Conservation (phyloP, 2,113 vertebrate species). For the Syrmaticus mikado region DNA sequence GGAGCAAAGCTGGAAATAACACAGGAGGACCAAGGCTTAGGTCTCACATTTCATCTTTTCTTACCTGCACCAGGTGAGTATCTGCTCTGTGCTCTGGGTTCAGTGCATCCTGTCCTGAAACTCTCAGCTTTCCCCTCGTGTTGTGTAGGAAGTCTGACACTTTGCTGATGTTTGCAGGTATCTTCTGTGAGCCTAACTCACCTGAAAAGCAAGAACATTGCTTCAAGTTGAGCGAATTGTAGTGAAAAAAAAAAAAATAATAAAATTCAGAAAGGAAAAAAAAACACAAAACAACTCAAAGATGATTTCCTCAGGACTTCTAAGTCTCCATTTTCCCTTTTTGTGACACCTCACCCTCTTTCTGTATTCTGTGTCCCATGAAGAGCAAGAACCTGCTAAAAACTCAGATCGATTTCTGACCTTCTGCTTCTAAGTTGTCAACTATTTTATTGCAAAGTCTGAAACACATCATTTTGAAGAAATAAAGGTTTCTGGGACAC, state of each 20-base stretch:
- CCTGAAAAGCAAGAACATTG: not conserved
- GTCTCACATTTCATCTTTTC: not conserved
- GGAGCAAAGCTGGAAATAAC: not conserved
- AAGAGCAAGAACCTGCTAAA: not conserved
- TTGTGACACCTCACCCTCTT: not conserved
- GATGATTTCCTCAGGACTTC: not conserved
- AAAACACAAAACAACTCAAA: not conserved
- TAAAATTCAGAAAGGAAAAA: not conserved
- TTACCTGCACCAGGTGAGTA: not conserved
- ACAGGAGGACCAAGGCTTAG: not conserved
- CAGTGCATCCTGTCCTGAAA: not conserved
- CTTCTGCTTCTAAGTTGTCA: not conserved
- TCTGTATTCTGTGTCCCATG: not conserved
- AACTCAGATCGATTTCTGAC: not conserved
- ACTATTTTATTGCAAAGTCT: not conserved
- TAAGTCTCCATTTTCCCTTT: not conserved
- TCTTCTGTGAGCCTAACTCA: rapidly evolving
- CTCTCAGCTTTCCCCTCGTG: not conserved
- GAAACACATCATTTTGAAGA: not conserved
- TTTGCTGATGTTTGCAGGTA: not conserved
- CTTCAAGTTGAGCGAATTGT: not conserved
- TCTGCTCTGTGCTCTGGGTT: not conserved
- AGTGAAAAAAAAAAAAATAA: not conserved
- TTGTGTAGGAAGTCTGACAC: not conserved
- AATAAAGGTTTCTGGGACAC: not conserved